These are phyloP conservation scores for Malurus elegans DNA, from an alignment of 2,113 vertebrate genomes.

Conservation along the genomic window DNA sequence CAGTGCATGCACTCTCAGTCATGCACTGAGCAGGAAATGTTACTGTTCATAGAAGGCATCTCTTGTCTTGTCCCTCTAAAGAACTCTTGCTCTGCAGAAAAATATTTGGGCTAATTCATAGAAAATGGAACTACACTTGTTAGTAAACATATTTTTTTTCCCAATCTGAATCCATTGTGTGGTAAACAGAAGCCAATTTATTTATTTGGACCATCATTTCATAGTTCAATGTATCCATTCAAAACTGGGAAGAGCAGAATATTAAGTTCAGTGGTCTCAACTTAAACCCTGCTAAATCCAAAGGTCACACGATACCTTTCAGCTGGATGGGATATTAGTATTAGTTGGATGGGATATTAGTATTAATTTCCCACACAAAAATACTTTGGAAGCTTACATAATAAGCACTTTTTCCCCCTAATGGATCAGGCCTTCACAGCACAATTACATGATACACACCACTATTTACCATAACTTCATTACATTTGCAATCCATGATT, in stretches of 20 bases:
- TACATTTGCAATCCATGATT: background rate
- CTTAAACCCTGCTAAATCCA: background rate
- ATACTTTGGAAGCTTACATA: background rate
- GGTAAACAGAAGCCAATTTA: background rate
- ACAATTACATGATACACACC: rapidly evolving
- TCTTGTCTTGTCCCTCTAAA: background rate
- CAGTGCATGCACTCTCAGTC: background rate
- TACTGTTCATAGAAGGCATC: background rate
- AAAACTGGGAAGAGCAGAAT: background rate
- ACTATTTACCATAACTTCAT: background rate
- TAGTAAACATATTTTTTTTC: background rate
- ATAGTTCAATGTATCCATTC: background rate
- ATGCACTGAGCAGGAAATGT: background rate
- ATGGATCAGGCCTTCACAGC: background rate
- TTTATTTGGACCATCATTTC: background rate
- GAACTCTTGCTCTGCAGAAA: background rate
- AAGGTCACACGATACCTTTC: background rate
- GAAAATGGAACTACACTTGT: background rate
- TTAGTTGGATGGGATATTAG: background rate
- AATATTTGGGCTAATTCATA: background rate
- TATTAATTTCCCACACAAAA: background rate
- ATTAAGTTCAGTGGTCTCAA: background rate
- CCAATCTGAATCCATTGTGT: background rate
- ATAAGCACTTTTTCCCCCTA: background rate
- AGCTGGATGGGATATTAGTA: background rate